phyloP scores from a whole-genome alignment of 2,888 invertebrate species.

The Toxonevra muliebris region DNA sequence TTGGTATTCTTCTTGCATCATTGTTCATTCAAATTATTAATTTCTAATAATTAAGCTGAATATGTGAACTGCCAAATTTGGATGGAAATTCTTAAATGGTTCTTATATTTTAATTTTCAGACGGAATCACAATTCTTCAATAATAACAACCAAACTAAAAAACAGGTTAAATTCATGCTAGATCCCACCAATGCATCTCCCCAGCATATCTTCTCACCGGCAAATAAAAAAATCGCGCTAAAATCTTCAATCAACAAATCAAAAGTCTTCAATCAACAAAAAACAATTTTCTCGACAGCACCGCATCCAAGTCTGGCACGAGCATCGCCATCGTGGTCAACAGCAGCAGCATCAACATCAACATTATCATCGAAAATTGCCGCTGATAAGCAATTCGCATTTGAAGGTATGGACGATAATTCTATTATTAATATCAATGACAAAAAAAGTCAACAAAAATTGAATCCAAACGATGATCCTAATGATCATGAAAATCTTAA shows the following conservation, averaged over 20 bases:
- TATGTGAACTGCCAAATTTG: too few relatives aligned
- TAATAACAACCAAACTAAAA: conserved; percentile 17
- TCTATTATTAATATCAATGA: too few relatives aligned
- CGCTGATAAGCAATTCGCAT: conserved; percentile 29
- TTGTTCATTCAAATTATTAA: too few relatives aligned
- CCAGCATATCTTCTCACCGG: too few relatives aligned
- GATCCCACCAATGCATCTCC: conserved; percentile 26
- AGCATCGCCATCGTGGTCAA: conserved; percentile 8
- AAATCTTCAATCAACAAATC: background rate
- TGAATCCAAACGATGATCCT: background rate
- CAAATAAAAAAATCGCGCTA: too few relatives aligned
- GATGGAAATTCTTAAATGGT: too few relatives aligned
- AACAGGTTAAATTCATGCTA: conserved; percentile 36
- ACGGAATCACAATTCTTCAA: too few relatives aligned
- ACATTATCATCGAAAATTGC: conserved; percentile 18
- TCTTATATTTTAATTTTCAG: too few relatives aligned
- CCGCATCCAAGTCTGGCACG: conserved; percentile 7
- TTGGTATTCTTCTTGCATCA: too few relatives aligned
- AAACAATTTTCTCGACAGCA: conserved; percentile 6
- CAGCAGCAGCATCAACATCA: conserved; percentile 15
- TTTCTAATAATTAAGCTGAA: too few relatives aligned
- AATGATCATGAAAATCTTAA: conserved; percentile 5
- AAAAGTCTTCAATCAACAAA: background rate
- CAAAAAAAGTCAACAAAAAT: background rate
- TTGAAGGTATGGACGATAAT: conserved; percentile 34